These are phyloP conservation scores for Bettongia penicillata DNA, from an alignment of 2,113 vertebrate genomes.

Conservation along the genomic window DNA sequence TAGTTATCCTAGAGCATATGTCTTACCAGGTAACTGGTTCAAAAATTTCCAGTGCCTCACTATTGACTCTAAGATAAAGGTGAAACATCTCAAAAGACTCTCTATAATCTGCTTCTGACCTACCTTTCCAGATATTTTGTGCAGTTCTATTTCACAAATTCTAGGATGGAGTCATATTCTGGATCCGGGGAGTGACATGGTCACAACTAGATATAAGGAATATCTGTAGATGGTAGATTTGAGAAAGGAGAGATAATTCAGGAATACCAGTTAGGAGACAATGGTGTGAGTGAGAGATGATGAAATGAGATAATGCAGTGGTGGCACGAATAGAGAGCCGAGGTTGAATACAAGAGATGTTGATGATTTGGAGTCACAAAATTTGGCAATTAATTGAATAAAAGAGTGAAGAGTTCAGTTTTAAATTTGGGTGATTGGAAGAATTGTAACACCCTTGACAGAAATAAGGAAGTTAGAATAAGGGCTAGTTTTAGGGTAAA, in stretches of 20 bases:
- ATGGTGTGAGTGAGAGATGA: background rate
- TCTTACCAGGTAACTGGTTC: background rate
- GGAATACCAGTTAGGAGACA: background rate
- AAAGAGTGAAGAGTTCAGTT: background rate
- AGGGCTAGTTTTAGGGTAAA: too few relatives aligned
- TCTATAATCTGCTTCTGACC: background rate
- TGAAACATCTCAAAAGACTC: background rate
- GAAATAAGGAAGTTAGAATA: too few relatives aligned
- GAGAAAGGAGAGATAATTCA: background rate
- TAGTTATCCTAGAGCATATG: background rate
- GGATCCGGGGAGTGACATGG: background rate
- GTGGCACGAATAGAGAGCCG: too few relatives aligned
- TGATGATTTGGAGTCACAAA: too few relatives aligned
- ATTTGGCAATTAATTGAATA: too few relatives aligned
- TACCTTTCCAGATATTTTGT: background rate
- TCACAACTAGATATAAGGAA: background rate
- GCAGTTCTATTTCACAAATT: background rate
- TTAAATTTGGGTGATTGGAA: background rate
- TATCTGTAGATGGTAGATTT: background rate
- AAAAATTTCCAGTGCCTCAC: background rate
- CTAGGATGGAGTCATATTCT: background rate
- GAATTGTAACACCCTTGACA: background rate
- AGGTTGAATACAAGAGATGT: too few relatives aligned
- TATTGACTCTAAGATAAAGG: background rate
- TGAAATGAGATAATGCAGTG: background rate